Percentiles rank a stretch among this genome's conserved stretches.
These are phyloP conservation scores for Lampris incognitus DNA, from an alignment of 2,113 vertebrate genomes.

Conservation along the genomic window DNA sequence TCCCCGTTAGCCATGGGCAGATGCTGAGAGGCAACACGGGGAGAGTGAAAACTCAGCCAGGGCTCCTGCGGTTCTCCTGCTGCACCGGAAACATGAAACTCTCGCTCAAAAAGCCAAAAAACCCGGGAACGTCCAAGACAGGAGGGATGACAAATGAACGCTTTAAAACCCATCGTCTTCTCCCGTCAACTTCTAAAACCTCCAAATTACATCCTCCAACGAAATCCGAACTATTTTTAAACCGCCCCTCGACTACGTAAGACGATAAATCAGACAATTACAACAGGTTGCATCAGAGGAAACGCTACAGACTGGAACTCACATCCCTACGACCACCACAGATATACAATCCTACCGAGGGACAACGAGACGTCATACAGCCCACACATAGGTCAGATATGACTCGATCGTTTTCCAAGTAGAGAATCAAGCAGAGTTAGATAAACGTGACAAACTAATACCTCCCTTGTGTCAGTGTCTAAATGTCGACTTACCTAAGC, in stretches of 20 bases:
- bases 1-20: too few relatives aligned
- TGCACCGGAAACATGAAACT: too few relatives aligned
- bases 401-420: background rate
- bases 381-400: slow-evolving; percentile 14
- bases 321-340: background rate
- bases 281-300: slow-evolving; percentile 26
- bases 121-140: too few relatives aligned
- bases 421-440: background rate
- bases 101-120: too few relatives aligned
- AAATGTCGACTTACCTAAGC: background rate
- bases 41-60: too few relatives aligned
- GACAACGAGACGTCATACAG: slow-evolving; percentile 8
- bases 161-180: background rate
- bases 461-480: background rate
- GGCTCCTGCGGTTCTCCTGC: too few relatives aligned
- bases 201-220: slow-evolving; percentile 3
- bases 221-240: slow-evolving; percentile 13
- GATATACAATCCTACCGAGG: background rate
- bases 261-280: slow-evolving; percentile 48
- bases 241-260: slow-evolving; percentile 61
- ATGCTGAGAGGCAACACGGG: too few relatives aligned
- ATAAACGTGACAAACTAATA: background rate
- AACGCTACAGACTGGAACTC: slow-evolving; percentile 21
- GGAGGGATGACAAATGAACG: background rate
- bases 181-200: background rate